Evolutionary conservation across 2,113 vertebrate species (phyloP), one percentile per base, ranked within the genome.

Genomic region (Setophaga kirtlandii): DNA sequence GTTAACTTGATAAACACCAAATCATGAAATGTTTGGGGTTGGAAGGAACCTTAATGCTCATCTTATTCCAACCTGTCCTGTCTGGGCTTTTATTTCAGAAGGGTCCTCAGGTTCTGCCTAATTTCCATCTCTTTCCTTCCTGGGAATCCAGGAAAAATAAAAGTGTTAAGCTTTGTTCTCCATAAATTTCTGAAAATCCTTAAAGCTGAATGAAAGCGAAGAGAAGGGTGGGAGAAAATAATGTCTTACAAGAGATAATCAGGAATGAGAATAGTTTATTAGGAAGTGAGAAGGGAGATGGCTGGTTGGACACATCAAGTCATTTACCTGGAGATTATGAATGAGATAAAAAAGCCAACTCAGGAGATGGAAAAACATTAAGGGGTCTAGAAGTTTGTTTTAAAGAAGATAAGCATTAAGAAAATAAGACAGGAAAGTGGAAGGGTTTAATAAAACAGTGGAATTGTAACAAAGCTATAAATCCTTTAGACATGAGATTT

Each of bases 381-480:
- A 41, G 46, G 22, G 31, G 46, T 93, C 35, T 28, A 62, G 41
- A 92, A 76, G 10, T 52, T 93, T 56, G 8, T 67, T 93, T 89
- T 82, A 89, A 93, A 79, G 42, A 89, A 87, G 86, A 68, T 91
- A 93, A 95, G 20, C 28, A 41, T 79, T 74, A 70, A 81, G 33
- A 47, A 86, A 80, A 86, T 77, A 78, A 67, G n/a, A 60, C 9
- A 5, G 8, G 46, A 70, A 81, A 84, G 47, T 41, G 22, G 31
- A 92, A 78, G 44, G 28, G 20, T 84, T 96, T 93, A 91, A 75
- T 89, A 74, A 82, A 95, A 23, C 24, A 78, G 60, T 64, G 44
- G 35, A 81, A 49, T 71, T 74, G 24, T 71, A 94, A 85, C 42
- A 92, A 84, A 89, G 87, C 65, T 89, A 84, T 96, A 89, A 92